Percentiles rank a stretch among this genome's conserved stretches.
phyloP scores from a whole-genome alignment of 2,888 invertebrate species.

The Heteropelma amictum region DNA sequence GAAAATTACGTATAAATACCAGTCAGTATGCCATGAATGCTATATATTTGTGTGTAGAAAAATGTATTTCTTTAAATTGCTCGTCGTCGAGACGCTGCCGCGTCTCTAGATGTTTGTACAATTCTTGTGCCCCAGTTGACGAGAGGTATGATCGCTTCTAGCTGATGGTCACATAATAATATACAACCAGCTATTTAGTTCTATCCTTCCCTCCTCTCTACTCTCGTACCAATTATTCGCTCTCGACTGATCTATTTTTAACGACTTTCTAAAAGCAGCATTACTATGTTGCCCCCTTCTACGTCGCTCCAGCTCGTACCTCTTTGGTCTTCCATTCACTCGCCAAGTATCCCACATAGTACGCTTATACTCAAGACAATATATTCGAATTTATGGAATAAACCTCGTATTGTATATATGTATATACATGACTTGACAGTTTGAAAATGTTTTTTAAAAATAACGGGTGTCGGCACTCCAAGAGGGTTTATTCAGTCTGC shows the following conservation, averaged over 20 bases:
- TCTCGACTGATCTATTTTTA: conserved; percentile 28
- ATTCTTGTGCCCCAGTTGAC: not conserved
- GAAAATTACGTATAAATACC: too few relatives aligned
- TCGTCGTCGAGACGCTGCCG: too few relatives aligned
- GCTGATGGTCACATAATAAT: conserved; percentile 35
- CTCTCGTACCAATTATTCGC: conserved; percentile 34
- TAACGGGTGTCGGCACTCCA: not conserved
- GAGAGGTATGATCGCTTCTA: conserved; percentile 1
- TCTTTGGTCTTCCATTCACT: not conserved
- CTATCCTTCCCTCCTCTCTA: not conserved
- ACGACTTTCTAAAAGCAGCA: conserved; percentile 36
- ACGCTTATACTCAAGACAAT: too few relatives aligned
- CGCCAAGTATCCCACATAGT: not conserved
- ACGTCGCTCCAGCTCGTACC: not conserved
- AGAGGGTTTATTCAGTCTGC: not conserved
- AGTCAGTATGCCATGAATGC: too few relatives aligned
- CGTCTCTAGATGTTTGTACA: too few relatives aligned
- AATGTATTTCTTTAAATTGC: too few relatives aligned
- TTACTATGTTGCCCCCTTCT: conserved; percentile 3
- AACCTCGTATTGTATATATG: too few relatives aligned
- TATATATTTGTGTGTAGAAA: too few relatives aligned
- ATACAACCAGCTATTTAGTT: conserved; percentile 10
- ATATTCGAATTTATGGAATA: too few relatives aligned
- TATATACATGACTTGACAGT: too few relatives aligned
- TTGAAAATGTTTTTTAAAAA: not conserved